Percentiles rank a stretch among this genome's conserved stretches.
Conservation (phyloP, 1,140 invertebrate species). For the Asbolus verrucosus region DNA sequence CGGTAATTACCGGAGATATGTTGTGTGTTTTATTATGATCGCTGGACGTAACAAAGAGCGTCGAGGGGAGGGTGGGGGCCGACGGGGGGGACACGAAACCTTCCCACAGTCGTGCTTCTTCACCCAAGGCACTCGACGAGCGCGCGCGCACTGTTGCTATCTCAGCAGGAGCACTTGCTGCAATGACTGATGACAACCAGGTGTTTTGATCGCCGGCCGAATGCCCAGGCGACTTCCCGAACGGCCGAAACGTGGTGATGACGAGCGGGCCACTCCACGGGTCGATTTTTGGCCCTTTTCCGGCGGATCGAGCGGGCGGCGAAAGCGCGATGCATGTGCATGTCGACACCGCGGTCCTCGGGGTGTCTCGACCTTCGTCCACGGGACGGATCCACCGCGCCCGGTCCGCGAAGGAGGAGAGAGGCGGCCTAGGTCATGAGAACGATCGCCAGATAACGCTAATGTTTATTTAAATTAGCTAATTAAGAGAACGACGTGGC, state of each 20-base stretch:
- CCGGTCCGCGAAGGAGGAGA: conserved; percentile 1
- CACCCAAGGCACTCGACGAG: not conserved
- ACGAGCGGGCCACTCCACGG: too few relatives aligned
- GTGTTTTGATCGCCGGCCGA: not conserved
- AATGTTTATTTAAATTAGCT: conserved; percentile 9
- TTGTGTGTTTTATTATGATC: too few relatives aligned
- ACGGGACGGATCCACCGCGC: conserved; percentile 1
- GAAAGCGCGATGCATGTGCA: conserved; percentile 7
- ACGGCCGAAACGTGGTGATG: too few relatives aligned
- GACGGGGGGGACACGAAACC: not conserved
- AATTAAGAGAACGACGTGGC: conserved; percentile 1
- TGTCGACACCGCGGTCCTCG: conserved; percentile 9
- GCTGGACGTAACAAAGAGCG: too few relatives aligned
- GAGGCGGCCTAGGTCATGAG: conserved; percentile 1
- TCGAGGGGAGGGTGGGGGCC: not conserved
- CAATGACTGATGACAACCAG: conserved; percentile 6
- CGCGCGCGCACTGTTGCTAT: not conserved
- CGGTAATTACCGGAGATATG: not conserved
- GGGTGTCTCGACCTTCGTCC: conserved; percentile 28
- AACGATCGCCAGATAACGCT: not conserved
- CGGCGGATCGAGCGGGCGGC: not conserved
- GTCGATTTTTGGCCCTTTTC: too few relatives aligned
- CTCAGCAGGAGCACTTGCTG: not conserved
- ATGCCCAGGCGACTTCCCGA: too few relatives aligned
- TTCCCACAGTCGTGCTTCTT: conserved; percentile 10